phyloP scores from a whole-genome alignment of 2,888 invertebrate genomes.

The Unio pictorum region DNA sequence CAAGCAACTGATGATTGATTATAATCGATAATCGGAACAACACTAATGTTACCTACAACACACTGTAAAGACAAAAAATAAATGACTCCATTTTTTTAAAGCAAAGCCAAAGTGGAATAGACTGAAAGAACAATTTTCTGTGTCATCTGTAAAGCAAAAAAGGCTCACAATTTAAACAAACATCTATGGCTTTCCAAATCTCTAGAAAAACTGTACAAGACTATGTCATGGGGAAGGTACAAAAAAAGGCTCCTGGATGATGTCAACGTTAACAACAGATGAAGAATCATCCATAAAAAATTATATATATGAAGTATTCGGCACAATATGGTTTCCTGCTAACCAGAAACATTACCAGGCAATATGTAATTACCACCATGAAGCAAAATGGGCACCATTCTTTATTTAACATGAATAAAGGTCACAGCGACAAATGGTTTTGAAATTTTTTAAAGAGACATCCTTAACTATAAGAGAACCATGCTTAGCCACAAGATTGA shows the following conservation, averaged over 20 bases:
- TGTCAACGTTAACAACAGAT: not conserved
- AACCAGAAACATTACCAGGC: not conserved
- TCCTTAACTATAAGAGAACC: conserved; percentile 5
- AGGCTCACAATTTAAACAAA: no score
- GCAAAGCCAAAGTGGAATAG: no score
- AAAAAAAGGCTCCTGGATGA: not conserved
- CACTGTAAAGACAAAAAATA: no score
- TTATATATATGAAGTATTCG: conserved; percentile 6
- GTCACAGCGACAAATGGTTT: conserved; percentile 13
- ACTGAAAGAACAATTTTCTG: no score
- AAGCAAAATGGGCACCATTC: not conserved
- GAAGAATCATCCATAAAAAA: conserved; percentile 1
- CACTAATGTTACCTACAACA: no score
- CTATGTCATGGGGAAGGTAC: not conserved
- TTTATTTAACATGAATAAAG: conserved; percentile 7
- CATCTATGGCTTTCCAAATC: not conserved
- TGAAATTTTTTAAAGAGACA: conserved; percentile 2
- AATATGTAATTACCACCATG: not conserved
- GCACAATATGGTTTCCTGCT: conserved; percentile 6
- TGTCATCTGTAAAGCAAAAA: no score
- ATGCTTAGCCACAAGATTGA: conserved; percentile 3
- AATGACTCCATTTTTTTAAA: no score
- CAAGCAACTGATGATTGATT: no score
- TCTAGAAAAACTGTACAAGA: not conserved
- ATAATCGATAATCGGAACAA: no score